Evolutionary conservation across 2,113 vertebrate species (phyloP), one percentile per base, ranked within the genome.

Genomic region (Thalassarche chlororhynchos): DNA sequence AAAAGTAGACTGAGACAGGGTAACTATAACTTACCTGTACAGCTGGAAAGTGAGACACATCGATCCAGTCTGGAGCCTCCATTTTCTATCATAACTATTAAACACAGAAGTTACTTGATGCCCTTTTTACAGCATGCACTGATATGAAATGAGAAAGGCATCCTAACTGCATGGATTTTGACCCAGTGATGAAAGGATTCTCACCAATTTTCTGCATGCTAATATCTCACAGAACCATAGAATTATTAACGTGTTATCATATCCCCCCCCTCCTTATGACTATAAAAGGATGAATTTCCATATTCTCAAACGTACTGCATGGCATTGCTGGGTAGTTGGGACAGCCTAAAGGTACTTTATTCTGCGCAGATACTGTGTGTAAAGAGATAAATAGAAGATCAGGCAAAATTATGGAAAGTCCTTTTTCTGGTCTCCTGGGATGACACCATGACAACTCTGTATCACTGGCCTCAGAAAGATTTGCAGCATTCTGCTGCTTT

Each of bases 361-460:
- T 58, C 95, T 77, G 80, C 24, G 8, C 90, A 51, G 88, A 85
- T 29, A 34, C 79, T 38, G 19, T 55, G 62, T 28, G 51, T 10
- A 24, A 47, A 26, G 80, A 91, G 88, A 89, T 69, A 85, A 95
- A 82, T 0, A 69, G 71, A 51, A 57, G 69, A 93, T 51, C 34
- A 58, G 52, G 54, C 29, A 80, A 94, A 93, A 84, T 34, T 83
- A 93, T 10, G 42, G 57, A 29, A 92, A 93, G 69, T 58, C 75
- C 74, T 94, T 82, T 58, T 86, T 31, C 70, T 84, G 46, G 9
- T 83, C 82, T 91, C 52, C 79, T 87, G 79, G 92, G 60, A 66
- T 17, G 36, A 44, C 46, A 62, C 57, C 49, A 28, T 8, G 34
- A 54, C 74, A 93, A 83, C 82, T 90, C 78, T 8, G 24, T 46